phyloP scores from a whole-genome alignment of 2,888 invertebrate genomes.

The Herminia tarsipennalis region DNA sequence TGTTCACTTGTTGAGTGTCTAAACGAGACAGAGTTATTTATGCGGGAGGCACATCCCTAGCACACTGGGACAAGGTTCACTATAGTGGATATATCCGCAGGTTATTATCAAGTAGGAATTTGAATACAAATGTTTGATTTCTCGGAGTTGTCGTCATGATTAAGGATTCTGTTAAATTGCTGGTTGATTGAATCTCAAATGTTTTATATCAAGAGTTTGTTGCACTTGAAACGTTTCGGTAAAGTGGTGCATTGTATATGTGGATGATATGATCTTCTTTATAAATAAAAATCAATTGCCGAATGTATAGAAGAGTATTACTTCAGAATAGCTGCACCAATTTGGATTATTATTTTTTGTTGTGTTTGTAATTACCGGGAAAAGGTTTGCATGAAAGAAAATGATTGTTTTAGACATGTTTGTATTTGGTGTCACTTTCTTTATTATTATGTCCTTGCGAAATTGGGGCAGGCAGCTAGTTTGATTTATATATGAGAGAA shows the following conservation, averaged over 20 bases:
- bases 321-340: too few species aligned
- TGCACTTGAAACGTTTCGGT: constrained; percentile 22
- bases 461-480: too few species aligned
- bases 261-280: not conserved
- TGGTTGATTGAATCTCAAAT: constrained; percentile 30
- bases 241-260: not conserved
- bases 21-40: constrained; percentile 18
- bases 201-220: constrained; percentile 12
- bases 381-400: too few species aligned
- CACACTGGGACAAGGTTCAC: constrained; percentile 16
- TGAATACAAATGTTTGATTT: constrained; percentile 49
- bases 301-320: too few species aligned
- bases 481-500: too few species aligned
- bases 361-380: too few species aligned
- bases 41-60: constrained; percentile 18
- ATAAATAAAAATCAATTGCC: too few species aligned
- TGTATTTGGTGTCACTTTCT: too few species aligned
- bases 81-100: not conserved
- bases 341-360: too few species aligned
- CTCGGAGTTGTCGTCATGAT: constrained; percentile 32
- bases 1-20: constrained; percentile 76
- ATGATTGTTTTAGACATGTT: too few species aligned
- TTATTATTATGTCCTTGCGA: too few species aligned
- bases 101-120: constrained; percentile 28
- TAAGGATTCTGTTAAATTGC: constrained; percentile 35